Evolutionary conservation across 2,797 vertebrate genomes (phyloP).

Genomic region (Smutsia temminckii): DNA sequence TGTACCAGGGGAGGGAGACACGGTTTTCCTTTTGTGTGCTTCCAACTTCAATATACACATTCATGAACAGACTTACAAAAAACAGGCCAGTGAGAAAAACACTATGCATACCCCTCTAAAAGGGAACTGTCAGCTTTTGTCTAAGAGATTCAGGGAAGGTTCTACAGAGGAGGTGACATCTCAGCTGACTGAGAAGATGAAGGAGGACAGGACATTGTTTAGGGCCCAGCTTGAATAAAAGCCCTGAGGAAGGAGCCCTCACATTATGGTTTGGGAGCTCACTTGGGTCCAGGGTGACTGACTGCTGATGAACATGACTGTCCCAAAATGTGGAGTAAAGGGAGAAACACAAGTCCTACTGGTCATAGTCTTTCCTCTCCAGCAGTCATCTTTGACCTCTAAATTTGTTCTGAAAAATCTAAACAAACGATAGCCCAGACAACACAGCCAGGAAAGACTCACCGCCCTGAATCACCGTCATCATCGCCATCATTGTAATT

Average conservation of each 20-base stretch:
- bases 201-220: not conserved
- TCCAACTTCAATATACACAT: not conserved
- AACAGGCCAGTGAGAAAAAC: not conserved
- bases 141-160: not conserved
- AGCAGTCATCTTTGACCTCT: conserved; percentile 67
- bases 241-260: not conserved
- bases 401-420: conserved; percentile 71
- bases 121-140: not conserved
- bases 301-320: not conserved
- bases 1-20: not conserved
- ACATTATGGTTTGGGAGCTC: not conserved
- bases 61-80: not conserved
- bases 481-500: not conserved
- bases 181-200: not conserved
- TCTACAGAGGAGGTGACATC: not conserved
- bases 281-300: not conserved
- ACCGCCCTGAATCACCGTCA: not conserved
- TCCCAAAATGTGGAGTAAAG: too few relatives aligned
- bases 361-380: conserved; percentile 40
- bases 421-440: conserved; percentile 51
- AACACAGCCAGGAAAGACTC: conserved; percentile 47
- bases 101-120: accelerated
- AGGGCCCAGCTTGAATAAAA: not conserved
- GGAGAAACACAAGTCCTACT: not conserved
- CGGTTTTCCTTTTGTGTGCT: not conserved